Percentiles rank a stretch among this genome's conserved stretches.
Conservation (phyloP, 2,888 invertebrate species). For the Melinopterus prodromus region DNA sequence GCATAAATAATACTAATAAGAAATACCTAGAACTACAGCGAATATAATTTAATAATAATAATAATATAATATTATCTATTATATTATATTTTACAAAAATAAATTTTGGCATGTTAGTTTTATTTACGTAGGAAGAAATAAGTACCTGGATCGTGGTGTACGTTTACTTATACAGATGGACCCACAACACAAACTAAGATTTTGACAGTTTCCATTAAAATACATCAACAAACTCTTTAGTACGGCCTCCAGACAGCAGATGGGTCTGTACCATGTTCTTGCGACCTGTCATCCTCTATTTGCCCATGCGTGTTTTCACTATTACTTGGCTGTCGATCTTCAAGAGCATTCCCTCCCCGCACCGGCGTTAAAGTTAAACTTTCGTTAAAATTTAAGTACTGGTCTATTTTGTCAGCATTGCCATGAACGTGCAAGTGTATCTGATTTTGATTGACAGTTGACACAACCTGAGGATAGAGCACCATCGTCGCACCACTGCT, state of each 20-base stretch:
- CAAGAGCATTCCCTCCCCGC: constrained; percentile 24
- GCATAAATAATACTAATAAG: no score
- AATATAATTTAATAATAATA: no score
- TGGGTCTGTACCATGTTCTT: constrained; percentile 58
- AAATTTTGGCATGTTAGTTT: neutral
- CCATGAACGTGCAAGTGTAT: constrained; percentile 84
- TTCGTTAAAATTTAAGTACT: constrained; percentile 67
- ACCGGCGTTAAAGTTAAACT: constrained; percentile 34
- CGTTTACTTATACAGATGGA: no score
- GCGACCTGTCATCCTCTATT: constrained; percentile 48
- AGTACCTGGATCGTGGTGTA: no score
- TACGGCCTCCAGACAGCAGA: constrained; percentile 80
- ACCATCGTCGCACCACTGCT: constrained; percentile 74
- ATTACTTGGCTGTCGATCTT: constrained; percentile 10
- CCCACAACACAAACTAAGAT: no score
- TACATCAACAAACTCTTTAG: constrained; percentile 57
- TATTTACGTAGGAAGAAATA: neutral
- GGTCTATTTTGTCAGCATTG: constrained; percentile 70
- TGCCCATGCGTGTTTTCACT: constrained; percentile 41
- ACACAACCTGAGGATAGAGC: constrained; percentile 75
- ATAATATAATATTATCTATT: no score
- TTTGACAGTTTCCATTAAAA: neutral
- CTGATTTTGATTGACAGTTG: constrained; percentile 87
- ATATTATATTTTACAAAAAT: no score
- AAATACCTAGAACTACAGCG: no score